Evolutionary conservation across 1,140 invertebrate species (phyloP).

Genomic region (Ctenoplectra terminalis): DNA sequence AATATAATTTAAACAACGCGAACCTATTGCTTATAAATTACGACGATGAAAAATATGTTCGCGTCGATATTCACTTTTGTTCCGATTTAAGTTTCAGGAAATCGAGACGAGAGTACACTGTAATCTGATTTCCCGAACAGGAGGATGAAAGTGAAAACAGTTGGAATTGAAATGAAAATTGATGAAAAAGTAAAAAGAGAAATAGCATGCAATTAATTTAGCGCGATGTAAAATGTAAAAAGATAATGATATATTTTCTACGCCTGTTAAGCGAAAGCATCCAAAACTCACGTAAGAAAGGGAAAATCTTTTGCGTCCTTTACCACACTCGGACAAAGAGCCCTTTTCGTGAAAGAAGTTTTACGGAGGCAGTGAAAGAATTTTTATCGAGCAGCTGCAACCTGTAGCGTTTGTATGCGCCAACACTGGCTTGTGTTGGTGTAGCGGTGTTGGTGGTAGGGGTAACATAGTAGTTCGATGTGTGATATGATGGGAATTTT

Average conservation of each 20-base stretch:
- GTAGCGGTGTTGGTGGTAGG: slow-evolving; percentile 33
- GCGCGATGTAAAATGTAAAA: not conserved
- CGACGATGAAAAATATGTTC: not conserved
- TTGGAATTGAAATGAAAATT: slow-evolving; percentile 8
- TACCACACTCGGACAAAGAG: slow-evolving; percentile 48
- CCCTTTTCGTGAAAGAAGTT: slow-evolving; percentile 62
- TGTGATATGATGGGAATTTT: slow-evolving; percentile 52
- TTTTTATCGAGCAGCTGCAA: slow-evolving; percentile 75
- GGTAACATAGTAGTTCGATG: slow-evolving; percentile 47
- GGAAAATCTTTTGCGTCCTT: slow-evolving; percentile 56
- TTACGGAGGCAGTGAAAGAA: slow-evolving; percentile 59
- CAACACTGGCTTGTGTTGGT: slow-evolving; percentile 6
- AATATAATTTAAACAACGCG: slow-evolving; percentile 18
- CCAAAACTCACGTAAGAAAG: slow-evolving; percentile 16
- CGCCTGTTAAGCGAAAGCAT: not conserved
- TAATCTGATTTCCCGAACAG: slow-evolving; percentile 24
- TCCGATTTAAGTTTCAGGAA: not conserved
- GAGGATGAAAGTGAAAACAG: not conserved
- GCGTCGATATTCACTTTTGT: not conserved
- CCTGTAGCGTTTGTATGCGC: slow-evolving; percentile 68
- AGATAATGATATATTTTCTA: not conserved
- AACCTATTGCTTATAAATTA: not conserved
- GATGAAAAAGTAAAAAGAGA: not conserved
- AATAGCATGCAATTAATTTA: slow-evolving; percentile 5
- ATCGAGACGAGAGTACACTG: not conserved